Evolutionary conservation across 2,113 vertebrate species (phyloP), one percentile per base, ranked within the genome.

Genomic region (Apaloderma vittatum): DNA sequence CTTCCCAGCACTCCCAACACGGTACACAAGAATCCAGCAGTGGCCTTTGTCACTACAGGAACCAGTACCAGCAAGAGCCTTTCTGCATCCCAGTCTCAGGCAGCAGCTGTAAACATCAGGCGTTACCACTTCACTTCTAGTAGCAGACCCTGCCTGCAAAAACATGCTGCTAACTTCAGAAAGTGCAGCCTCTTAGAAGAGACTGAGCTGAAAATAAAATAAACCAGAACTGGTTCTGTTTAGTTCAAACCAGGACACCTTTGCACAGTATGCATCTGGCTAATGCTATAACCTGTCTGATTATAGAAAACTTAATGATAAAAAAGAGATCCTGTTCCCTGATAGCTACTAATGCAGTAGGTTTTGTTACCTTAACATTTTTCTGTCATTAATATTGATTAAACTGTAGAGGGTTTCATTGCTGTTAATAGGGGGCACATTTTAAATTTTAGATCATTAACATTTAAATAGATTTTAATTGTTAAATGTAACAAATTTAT

Each of bases 321-420:
- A 59, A 52, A 82, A 63, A 75, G 92, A 94, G 66, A 55, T 67
- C n/a, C 46, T 34, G 11, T 61, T 95, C 48, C 81, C 52, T 80
- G 77, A 29, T 59, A 96, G 85, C 90, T 96, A 73, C 88, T 94
- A 93, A 79, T 93, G 65, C 57, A 81, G 57, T 77, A 78, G 86
- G 63, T 97, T 97, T 96, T 94, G 71, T 96, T 96, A 93, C 94
- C 57, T 97, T 96, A 93, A 88, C 61, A 27, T 95, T 95, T 94
- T 94, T 85, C 74, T 94, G 10, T 93, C 88, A 79, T 96, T 96
- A 96, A 94, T 97, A 97, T 97, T 95, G 88, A 97, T 97, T 97
- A 92, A 91, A 88, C 75, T 90, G 94, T 94, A 95, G 85, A 74
- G 57, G 43, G 46, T 80, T 96, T 88, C 34, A 34, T 83, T 97